Conservation (phyloP, 2,797 vertebrate genomes). For the Pelobates cultripes region DNA sequence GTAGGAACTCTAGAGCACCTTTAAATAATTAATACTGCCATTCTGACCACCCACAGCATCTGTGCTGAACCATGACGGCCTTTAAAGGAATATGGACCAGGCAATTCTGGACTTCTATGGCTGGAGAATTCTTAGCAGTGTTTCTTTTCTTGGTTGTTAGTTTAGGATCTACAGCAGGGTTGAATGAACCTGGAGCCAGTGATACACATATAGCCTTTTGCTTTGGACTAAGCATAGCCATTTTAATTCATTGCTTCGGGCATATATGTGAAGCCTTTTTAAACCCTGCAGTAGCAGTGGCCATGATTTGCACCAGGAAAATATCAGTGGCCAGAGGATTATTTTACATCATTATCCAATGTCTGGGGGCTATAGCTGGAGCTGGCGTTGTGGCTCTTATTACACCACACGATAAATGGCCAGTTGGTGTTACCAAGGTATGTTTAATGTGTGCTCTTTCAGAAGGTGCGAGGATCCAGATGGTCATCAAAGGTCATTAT, state of each 20-base stretch:
- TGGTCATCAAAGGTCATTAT: no score
- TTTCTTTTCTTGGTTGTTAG: constrained; percentile 49
- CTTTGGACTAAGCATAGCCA: constrained; percentile 53
- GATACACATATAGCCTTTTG: constrained; percentile 50
- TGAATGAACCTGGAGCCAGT: constrained; percentile 19
- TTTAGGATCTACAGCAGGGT: constrained; percentile 43
- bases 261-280: constrained; percentile 54
- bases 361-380: constrained; percentile 40
- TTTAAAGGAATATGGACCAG: constrained; percentile 55
- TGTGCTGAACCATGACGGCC: constrained; percentile 42
- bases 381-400: constrained; percentile 39
- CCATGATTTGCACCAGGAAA: constrained; percentile 53
- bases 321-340: constrained; percentile 49
- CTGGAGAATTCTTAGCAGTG: constrained; percentile 52
- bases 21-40: not conserved
- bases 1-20: not conserved
- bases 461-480: no score
- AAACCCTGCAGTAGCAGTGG: constrained; percentile 50
- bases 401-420: constrained; percentile 38
- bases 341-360: constrained; percentile 48
- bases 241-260: constrained; percentile 54
- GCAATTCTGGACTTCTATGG: constrained; percentile 52
- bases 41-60: not conserved
- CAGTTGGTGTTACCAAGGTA: constrained; percentile 50
- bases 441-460: not conserved